A percentile compares a stretch with the other conserved stretches of the same genome.
These are phyloP conservation scores for Numenius phaeopus DNA, from an alignment of 2,797 vertebrate genomes.

Conservation along the genomic window DNA sequence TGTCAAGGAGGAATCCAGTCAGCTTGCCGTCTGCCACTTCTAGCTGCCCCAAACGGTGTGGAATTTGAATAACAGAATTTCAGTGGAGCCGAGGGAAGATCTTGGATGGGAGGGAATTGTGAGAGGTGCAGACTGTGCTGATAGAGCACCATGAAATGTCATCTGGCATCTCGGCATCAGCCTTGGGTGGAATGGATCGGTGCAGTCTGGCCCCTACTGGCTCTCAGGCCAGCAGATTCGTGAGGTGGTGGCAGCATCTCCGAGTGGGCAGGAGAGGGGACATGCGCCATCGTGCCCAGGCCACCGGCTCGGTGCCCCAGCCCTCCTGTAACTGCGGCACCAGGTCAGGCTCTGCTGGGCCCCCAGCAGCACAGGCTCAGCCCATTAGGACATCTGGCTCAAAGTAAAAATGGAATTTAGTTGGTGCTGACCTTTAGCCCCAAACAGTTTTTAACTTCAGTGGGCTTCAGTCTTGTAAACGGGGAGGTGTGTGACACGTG, in stretches of 20 bases:
- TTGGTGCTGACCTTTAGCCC: background rate
- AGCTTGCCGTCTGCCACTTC: background rate
- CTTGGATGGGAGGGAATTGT: background rate
- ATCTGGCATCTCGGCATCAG: background rate
- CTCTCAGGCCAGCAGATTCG: fast-evolving
- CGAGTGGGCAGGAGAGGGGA: background rate
- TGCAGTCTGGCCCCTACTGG: background rate
- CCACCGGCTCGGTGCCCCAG: fast-evolving
- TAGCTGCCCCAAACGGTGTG: background rate
- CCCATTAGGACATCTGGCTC: background rate
- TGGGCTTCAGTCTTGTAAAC: background rate
- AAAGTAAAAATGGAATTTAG: background rate
- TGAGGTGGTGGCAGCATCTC: background rate
- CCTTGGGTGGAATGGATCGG: fast-evolving
- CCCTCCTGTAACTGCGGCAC: background rate
- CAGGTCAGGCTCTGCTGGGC: background rate
- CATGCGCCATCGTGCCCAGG: fast-evolving
- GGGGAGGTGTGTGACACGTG: fast-evolving
- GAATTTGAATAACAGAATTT: background rate
- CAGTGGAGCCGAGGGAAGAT: background rate
- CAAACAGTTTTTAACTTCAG: background rate
- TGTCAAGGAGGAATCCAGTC: background rate
- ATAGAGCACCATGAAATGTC: fast-evolving
- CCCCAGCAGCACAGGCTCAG: fast-evolving
- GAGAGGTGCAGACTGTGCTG: background rate